These are phyloP conservation scores for Drosophila ananassae DNA, from an alignment of 1,140 invertebrate species.

Conservation along the genomic window DNA sequence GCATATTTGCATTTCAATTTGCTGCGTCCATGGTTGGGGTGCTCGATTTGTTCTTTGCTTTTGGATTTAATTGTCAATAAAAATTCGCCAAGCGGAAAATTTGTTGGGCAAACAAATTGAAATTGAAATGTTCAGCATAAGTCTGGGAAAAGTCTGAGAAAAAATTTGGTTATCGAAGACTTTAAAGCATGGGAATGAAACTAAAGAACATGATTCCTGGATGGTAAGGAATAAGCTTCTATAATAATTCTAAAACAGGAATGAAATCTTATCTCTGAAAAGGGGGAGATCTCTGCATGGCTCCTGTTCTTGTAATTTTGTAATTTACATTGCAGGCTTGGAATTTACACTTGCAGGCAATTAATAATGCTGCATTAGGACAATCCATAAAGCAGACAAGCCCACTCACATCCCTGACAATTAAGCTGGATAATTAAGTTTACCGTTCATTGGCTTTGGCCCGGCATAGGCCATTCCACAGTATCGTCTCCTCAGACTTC, in stretches of 20 bases:
- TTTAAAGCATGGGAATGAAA: slow-evolving; percentile 19
- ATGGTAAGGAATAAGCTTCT: not conserved
- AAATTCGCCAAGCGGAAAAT: slow-evolving; percentile 83
- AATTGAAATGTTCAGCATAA: slow-evolving; percentile 65
- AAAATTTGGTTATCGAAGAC: slow-evolving; percentile 12
- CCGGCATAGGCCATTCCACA: slow-evolving; percentile 2
- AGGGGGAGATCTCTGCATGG: not conserved
- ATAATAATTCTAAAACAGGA: not conserved
- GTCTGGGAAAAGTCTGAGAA: slow-evolving; percentile 48
- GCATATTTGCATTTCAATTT: slow-evolving; percentile 82
- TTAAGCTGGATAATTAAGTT: slow-evolving; percentile 83
- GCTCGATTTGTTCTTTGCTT: slow-evolving; percentile 45
- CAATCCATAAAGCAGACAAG: slow-evolving; percentile 66
- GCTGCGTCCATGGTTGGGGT: slow-evolving; percentile 37
- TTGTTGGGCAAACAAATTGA: slow-evolving; percentile 83
- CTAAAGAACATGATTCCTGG: not conserved
- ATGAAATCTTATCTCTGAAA: not conserved
- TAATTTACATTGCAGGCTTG: slow-evolving; percentile 79
- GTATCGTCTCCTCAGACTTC: not conserved
- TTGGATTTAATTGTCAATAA: slow-evolving; percentile 83
- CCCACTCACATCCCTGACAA: slow-evolving; percentile 61
- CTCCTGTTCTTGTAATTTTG: slow-evolving; percentile 68
- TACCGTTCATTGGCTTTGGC: slow-evolving; percentile 79
- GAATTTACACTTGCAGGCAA: slow-evolving; percentile 82
- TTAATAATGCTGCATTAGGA: slow-evolving; percentile 83